Percentiles rank a stretch among this genome's conserved stretches.
phyloP scores from a whole-genome alignment of 23 tunicate species.

The Ascidia mentula region DNA sequence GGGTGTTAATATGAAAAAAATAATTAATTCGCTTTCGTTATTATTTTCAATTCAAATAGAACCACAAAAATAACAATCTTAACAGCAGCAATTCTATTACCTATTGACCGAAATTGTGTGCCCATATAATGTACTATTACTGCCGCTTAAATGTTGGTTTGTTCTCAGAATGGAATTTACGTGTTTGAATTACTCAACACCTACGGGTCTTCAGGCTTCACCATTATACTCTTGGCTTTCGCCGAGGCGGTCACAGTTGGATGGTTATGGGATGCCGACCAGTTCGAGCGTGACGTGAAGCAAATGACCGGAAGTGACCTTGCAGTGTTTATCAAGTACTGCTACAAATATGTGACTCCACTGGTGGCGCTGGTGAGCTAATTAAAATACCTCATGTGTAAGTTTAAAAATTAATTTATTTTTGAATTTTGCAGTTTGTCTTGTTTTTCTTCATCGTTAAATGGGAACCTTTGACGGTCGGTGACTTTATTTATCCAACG shows the following conservation, averaged over 20 bases:
- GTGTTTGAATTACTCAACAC: not conserved
- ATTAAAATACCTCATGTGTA: too few relatives aligned
- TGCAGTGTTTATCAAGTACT: not conserved
- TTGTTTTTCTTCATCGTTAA: not conserved
- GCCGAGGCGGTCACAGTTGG: slow-evolving; percentile 7
- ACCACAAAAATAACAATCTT: not conserved
- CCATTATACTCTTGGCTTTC: not conserved
- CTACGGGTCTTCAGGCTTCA: not conserved
- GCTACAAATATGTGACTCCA: slow-evolving; percentile 10
- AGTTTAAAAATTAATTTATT: too few relatives aligned
- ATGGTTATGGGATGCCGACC: slow-evolving; percentile 11
- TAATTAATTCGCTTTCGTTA: not conserved
- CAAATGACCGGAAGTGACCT: slow-evolving; percentile 12
- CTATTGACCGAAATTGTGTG: too few relatives aligned
- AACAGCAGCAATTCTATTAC: not conserved
- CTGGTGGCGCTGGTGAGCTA: not conserved
- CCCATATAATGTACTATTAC: not conserved
- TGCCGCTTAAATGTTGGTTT: not conserved
- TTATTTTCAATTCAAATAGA: too few relatives aligned
- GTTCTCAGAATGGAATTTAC: not conserved
- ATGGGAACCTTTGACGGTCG: slow-evolving; percentile 14
- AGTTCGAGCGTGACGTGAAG: not conserved
- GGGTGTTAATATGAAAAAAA: not conserved
- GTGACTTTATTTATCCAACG: slow-evolving; percentile 1
- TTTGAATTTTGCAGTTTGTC: not conserved